A percentile compares a stretch with the other conserved stretches of the same genome.
phyloP scores from a whole-genome alignment of 2,888 invertebrate species.

The Oxytorus armatus region DNA sequence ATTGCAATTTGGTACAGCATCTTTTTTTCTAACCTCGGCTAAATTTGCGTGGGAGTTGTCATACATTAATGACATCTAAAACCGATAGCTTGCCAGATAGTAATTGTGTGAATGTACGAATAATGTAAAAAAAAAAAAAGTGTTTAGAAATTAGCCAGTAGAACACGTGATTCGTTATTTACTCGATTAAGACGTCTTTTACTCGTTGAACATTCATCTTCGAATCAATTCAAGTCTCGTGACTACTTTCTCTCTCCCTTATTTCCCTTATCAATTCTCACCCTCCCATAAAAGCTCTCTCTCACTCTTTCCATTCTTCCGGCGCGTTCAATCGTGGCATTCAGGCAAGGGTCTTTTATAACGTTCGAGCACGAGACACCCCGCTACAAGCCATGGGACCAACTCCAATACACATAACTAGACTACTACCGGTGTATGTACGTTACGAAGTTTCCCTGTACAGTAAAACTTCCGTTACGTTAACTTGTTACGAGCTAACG shows the following conservation, averaged over 20 bases:
- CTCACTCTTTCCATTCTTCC: conserved; percentile 32
- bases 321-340: conserved; percentile 40
- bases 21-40: too few relatives aligned
- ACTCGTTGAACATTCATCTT: background rate
- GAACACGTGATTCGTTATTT: conserved; percentile 3
- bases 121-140: too few relatives aligned
- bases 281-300: conserved; percentile 23
- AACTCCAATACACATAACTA: background rate
- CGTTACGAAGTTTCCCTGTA: background rate
- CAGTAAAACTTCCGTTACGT: conserved; percentile 1
- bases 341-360: conserved; percentile 2
- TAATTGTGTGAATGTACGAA: too few relatives aligned
- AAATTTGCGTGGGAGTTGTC: too few relatives aligned
- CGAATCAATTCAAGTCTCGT: conserved; percentile 59
- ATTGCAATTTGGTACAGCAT: too few relatives aligned
- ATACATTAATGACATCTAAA: too few relatives aligned
- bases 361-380: background rate
- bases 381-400: background rate
- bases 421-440: background rate
- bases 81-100: too few relatives aligned
- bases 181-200: background rate
- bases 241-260: conserved; percentile 30
- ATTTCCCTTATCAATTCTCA: conserved; percentile 43
- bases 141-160: too few relatives aligned
- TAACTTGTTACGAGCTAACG: background rate